Percentiles rank a stretch among this genome's conserved stretches.
phyloP scores from a whole-genome alignment of 1,140 invertebrate genomes.

The Halotydeus destructor region DNA sequence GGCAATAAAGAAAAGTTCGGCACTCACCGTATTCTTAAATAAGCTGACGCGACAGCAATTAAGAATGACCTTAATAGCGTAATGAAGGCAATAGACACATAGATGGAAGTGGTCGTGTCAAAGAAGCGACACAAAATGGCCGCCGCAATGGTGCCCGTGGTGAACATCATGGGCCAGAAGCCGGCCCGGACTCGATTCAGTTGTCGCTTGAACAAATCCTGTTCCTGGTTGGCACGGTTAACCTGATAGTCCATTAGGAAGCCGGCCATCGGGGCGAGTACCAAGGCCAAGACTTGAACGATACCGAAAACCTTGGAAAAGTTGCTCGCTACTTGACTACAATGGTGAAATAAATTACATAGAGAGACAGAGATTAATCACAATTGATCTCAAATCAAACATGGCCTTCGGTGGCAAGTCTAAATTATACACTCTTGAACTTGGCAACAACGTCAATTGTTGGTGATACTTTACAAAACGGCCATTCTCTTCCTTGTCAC shows the following conservation, averaged over 20 bases:
- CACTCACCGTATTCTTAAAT: slow-evolving; percentile 17
- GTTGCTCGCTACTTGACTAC: slow-evolving; percentile 4
- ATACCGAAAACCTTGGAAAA: slow-evolving; percentile 16
- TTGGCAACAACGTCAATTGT: no score
- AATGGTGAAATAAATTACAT: background rate
- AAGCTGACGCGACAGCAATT: slow-evolving; percentile 17
- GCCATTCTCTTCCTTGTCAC: no score
- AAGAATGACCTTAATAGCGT: slow-evolving; percentile 18
- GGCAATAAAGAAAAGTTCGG: background rate
- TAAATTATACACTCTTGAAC: no score
- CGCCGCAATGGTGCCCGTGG: slow-evolving; percentile 11
- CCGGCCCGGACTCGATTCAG: slow-evolving; percentile 14
- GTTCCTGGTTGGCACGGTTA: slow-evolving; percentile 5
- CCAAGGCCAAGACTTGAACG: slow-evolving; percentile 14
- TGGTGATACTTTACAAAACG: no score
- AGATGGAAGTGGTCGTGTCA: slow-evolving; percentile 12
- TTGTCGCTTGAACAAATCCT: slow-evolving; percentile 13
- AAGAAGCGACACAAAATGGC: slow-evolving; percentile 17
- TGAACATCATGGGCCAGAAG: slow-evolving; percentile 18
- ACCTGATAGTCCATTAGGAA: slow-evolving; percentile 17
- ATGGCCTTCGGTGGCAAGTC: background rate
- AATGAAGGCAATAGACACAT: slow-evolving; percentile 16
- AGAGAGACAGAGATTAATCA: background rate
- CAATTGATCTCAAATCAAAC: background rate
- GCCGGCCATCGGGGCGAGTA: slow-evolving; percentile 16